These are phyloP conservation scores for Cottoperca gobio DNA, from an alignment of 2,797 vertebrate species.

Conservation along the genomic window DNA sequence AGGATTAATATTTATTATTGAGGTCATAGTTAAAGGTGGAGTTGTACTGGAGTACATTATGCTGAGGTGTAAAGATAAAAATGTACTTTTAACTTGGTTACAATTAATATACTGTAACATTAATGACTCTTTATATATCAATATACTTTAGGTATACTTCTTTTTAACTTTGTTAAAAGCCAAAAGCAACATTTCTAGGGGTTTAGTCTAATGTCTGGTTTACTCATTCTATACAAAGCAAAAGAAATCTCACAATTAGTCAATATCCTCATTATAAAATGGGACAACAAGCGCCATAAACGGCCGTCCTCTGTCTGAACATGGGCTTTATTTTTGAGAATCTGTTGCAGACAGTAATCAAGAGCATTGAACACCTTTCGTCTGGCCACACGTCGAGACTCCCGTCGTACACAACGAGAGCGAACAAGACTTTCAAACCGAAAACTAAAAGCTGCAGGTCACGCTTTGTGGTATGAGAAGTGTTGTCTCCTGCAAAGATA, in stretches of 20 bases:
- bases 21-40: too few relatives aligned
- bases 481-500: too few relatives aligned
- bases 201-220: neutral
- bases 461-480: too few relatives aligned
- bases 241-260: neutral
- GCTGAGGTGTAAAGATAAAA: too few relatives aligned
- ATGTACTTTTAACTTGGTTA: neutral
- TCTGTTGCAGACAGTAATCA: neutral
- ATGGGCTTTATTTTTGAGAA: neutral
- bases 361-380: neutral
- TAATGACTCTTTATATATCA: neutral
- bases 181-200: neutral
- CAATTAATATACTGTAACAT: neutral
- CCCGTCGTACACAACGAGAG: neutral
- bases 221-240: too few relatives aligned
- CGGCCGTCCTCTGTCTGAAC: neutral
- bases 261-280: neutral
- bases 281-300: neutral
- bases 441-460: conserved; percentile 12
- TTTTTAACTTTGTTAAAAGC: neutral
- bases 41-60: too few relatives aligned
- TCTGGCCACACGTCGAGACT: neutral
- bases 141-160: too few relatives aligned
- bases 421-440: neutral
- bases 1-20: too few relatives aligned